Conservation (phyloP, 92 coral and sea anemone genomes). For the Epizoanthus ramosus region DNA sequence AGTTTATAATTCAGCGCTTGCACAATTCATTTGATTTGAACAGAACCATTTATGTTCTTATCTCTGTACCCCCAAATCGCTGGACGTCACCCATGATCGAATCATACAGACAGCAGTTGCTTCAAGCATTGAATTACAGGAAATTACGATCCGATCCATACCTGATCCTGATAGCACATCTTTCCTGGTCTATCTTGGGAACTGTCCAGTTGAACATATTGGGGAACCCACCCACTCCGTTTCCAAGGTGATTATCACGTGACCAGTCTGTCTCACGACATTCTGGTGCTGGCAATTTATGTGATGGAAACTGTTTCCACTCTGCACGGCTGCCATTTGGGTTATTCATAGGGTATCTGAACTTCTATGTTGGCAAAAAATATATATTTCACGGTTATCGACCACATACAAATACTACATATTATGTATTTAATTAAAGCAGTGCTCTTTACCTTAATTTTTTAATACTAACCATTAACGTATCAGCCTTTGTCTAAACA, state of each 20-base stretch:
- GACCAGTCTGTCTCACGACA: slow-evolving; percentile 99
- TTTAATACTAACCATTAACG: too few species aligned
- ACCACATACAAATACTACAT: too few species aligned
- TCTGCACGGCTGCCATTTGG: slow-evolving; percentile 75
- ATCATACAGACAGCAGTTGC: too few species aligned
- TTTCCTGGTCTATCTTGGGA: slow-evolving; percentile 84
- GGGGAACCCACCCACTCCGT: slow-evolving; percentile 91
- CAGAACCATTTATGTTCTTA: too few species aligned
- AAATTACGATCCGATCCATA: slow-evolving; percentile 7
- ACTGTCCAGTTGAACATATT: slow-evolving; percentile 90
- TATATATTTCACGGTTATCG: neutral
- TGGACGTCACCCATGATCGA: too few species aligned
- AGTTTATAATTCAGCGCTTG: too few species aligned
- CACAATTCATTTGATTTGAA: too few species aligned
- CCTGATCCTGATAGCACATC: slow-evolving; percentile 87
- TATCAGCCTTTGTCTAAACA: too few species aligned
- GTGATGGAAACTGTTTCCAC: slow-evolving; percentile 86
- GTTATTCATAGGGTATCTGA: slow-evolving; percentile 57
- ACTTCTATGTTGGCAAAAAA: slow-evolving; percentile 27
- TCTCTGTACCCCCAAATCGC: too few species aligned
- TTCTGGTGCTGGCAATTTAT: slow-evolving; percentile 84
- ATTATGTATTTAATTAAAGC: too few species aligned
- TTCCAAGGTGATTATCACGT: slow-evolving; percentile 99
- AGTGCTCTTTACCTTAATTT: too few species aligned
- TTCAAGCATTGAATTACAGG: too few species aligned